These are phyloP conservation scores for Gymnocephalus cernua DNA, from an alignment of 2,113 vertebrate species.

Conservation along the genomic window DNA sequence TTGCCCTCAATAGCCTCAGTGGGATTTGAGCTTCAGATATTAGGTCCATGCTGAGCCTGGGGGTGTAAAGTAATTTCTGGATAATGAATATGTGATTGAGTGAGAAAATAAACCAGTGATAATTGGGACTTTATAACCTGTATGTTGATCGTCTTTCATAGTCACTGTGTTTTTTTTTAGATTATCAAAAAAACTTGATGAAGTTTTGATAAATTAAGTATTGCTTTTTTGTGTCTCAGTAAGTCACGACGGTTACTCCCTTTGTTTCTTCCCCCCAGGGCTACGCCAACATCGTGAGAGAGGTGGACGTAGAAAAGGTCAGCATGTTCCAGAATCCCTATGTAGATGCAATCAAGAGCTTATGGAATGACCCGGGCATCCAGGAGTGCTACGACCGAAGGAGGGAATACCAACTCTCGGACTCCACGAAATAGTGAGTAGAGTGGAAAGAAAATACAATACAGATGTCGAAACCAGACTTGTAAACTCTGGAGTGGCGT, in stretches of 20 bases:
- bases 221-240: not conserved
- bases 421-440: slow-evolving; percentile 98
- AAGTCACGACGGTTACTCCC: not conserved
- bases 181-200: not conserved
- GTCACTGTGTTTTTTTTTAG: slow-evolving; percentile 4
- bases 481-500: not conserved
- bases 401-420: slow-evolving; percentile 96
- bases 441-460: not conserved
- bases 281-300: slow-evolving; percentile 85
- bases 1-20: slow-evolving; percentile 56
- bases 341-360: slow-evolving; percentile 92
- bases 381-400: slow-evolving; percentile 94
- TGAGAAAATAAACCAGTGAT: slow-evolving; percentile 42
- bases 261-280: slow-evolving; percentile 73
- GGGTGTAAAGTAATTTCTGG: slow-evolving; percentile 49
- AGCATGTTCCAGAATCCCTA: slow-evolving; percentile 80
- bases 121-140: slow-evolving; percentile 41
- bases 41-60: slow-evolving; percentile 58
- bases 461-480: not conserved
- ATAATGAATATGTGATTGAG: slow-evolving; percentile 37
- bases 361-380: slow-evolving; percentile 96
- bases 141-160: slow-evolving; percentile 6
- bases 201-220: not conserved
- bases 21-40: slow-evolving; percentile 65
- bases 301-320: slow-evolving; percentile 89